Base-by-base conservation (phyloP, 2,888 invertebrate genomes). In the Chaitophorus viminalis region DNA sequence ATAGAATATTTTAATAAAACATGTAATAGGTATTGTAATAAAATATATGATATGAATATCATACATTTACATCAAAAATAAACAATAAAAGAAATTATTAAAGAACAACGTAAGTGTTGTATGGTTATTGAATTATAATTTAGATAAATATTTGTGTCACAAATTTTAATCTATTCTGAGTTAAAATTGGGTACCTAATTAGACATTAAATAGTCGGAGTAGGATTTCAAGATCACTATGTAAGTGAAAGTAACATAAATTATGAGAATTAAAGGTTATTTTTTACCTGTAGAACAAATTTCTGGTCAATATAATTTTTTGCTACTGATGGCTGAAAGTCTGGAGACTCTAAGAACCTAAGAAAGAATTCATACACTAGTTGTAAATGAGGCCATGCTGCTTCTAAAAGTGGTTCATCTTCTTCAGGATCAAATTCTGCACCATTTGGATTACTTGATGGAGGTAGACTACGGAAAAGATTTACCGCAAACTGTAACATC, bases 351-450 rank as follows among this genome's bases (percentile, higher is more conserved):
- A 98, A 93, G 91, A 98, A 95, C 91, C 91, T 91, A 78, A 92
- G 91, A 91, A 94, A 94, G 91, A 94, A 93, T 90, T 94, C 94
- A 91, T 94, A 94, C 8, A 91, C 91, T 89, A 94, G 91, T 91
- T 94, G 97, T 90, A 97, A 93, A 91, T 98, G 98, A 31, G 98
- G 97, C 98, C 98, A 98, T 76, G 97, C 96, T 8, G 97, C 98
- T 93, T 98, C 98, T 91, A 98, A 92, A 81, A 97, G 97, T 54
- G 98, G 98, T 92, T 98, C 98, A 92, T 98, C 98, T 92, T 98
- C 98, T 91, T 97, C 97, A 0, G 97, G 97, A 92, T 97, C 97
- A 92, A 96, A 97, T 92, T 97, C 97, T 0, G 95, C 95, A 18
- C 95, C 96, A 91, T 95, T 95, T 25, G 96, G 97, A 92, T 93